phyloP scores from a whole-genome alignment of 2,113 vertebrate genomes.

The Channa maculata region DNA sequence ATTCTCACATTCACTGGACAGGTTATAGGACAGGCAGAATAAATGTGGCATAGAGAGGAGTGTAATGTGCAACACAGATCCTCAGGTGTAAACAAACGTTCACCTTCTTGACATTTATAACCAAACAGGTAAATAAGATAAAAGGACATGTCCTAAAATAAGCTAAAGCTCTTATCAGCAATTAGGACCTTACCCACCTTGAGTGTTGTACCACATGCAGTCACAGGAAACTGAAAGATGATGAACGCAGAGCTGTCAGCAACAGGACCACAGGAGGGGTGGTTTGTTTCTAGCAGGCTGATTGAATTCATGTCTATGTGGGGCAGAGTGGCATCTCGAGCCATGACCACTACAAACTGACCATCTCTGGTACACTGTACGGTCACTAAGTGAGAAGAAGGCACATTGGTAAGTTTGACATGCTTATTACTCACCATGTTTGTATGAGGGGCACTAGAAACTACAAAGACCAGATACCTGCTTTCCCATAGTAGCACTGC shows the following conservation, averaged over 20 bases:
- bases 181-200: conserved; percentile 29
- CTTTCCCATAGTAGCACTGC: conserved; percentile 78
- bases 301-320: conserved; percentile 70
- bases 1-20: too few relatives aligned
- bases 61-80: too few relatives aligned
- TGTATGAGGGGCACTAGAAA: not conserved
- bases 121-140: too few relatives aligned
- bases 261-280: conserved; percentile 60
- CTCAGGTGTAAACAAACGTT: too few relatives aligned
- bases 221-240: conserved; percentile 81
- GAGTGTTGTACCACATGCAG: conserved; percentile 76
- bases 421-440: not conserved
- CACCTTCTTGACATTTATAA: too few relatives aligned
- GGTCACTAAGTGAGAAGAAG: conserved; percentile 68
- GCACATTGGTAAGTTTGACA: too few relatives aligned
- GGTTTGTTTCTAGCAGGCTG: conserved; percentile 59
- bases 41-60: too few relatives aligned
- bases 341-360: conserved; percentile 81
- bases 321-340: conserved; percentile 71
- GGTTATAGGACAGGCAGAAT: too few relatives aligned
- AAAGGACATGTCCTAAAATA: too few relatives aligned
- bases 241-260: conserved; percentile 66
- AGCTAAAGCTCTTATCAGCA: too few relatives aligned
- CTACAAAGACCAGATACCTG: conserved; percentile 44
- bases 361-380: conserved; percentile 83